These are phyloP conservation scores for Takifugu flavidus DNA, from an alignment of 2,113 vertebrate genomes.

Conservation along the genomic window DNA sequence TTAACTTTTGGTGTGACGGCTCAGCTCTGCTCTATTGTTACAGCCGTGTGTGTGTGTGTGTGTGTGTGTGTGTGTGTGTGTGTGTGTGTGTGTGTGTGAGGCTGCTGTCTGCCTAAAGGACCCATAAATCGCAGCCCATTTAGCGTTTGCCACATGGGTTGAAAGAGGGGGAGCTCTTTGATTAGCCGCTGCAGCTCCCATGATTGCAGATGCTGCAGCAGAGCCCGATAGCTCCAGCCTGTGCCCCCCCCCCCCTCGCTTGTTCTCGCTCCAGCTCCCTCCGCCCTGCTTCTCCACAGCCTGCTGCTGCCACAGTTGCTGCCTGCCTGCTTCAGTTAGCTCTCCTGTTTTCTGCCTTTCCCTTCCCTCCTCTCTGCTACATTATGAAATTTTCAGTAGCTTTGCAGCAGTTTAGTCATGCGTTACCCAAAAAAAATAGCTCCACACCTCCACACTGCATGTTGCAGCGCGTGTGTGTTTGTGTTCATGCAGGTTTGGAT, in stretches of 20 bases:
- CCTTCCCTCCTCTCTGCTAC: slow-evolving; percentile 28
- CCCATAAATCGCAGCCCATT: slow-evolving; percentile 29
- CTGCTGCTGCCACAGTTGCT: slow-evolving; percentile 59
- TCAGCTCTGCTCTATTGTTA: slow-evolving; percentile 1
- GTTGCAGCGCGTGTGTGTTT: slow-evolving; percentile 15
- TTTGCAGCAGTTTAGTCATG: slow-evolving; percentile 70
- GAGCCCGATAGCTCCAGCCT: slow-evolving; percentile 38
- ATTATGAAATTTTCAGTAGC: slow-evolving; percentile 78
- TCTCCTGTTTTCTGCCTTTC: slow-evolving; percentile 23
- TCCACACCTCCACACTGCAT: slow-evolving; percentile 22
- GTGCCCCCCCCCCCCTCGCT: slow-evolving; percentile 18
- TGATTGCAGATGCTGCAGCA: slow-evolving; percentile 51
- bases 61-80: slow-evolving; percentile 15
- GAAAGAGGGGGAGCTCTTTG: slow-evolving; percentile 29
- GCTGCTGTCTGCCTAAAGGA: not conserved
- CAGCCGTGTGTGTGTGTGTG: slow-evolving; percentile 4
- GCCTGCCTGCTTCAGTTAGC: slow-evolving; percentile 36
- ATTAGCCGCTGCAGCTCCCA: slow-evolving; percentile 31
- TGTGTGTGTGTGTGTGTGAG: not conserved
- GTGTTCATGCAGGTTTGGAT: slow-evolving; percentile 6
- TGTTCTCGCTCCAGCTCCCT: slow-evolving; percentile 28
- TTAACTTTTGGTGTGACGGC: not conserved
- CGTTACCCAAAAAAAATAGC: slow-evolving; percentile 41
- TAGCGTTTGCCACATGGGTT: slow-evolving; percentile 16
- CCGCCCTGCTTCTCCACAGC: slow-evolving; percentile 43